phyloP scores from a whole-genome alignment of 2,888 invertebrate genomes.

The Sarcophaga subvicina region DNA sequence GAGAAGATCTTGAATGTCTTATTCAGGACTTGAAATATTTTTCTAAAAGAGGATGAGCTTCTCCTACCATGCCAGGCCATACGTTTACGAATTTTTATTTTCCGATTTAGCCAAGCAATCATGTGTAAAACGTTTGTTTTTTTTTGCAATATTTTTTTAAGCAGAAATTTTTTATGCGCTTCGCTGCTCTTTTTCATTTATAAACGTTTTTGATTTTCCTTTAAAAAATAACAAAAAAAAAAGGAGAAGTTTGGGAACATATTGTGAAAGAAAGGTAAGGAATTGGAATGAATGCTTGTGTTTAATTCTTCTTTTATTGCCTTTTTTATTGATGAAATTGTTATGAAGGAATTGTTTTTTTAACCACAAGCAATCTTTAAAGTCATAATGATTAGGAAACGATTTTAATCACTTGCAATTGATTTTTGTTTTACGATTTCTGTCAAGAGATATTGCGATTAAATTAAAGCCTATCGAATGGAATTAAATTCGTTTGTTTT shows the following conservation, averaged over 20 bases:
- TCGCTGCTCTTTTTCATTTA: slow-evolving; percentile 60
- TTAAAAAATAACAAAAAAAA: neutral
- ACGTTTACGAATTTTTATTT: slow-evolving; percentile 7
- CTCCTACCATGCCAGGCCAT: neutral
- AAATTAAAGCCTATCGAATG: too few relatives aligned
- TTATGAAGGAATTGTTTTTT: too few relatives aligned
- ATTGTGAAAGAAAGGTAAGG: neutral
- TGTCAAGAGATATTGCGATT: too few relatives aligned
- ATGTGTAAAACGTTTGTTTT: slow-evolving; percentile 54
- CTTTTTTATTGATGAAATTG: neutral
- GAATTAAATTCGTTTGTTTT: too few relatives aligned
- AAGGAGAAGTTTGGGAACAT: neutral
- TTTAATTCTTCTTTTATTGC: neutral
- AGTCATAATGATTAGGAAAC: neutral
- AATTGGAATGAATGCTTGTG: neutral
- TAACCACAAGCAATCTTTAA: too few relatives aligned
- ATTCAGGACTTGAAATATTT: slow-evolving; percentile 3
- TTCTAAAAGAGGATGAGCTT: neutral
- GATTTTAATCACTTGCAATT: slow-evolving; percentile 13
- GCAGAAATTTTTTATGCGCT: slow-evolving; percentile 46
- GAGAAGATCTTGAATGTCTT: neutral
- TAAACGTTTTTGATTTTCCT: slow-evolving; percentile 8
- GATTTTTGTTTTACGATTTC: neutral
- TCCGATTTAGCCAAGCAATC: slow-evolving; percentile 42
- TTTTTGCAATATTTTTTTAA: slow-evolving; percentile 5